Base-by-base conservation (phyloP, 2,797 vertebrate genomes). In the Coregonus ussuriensis region DNA sequence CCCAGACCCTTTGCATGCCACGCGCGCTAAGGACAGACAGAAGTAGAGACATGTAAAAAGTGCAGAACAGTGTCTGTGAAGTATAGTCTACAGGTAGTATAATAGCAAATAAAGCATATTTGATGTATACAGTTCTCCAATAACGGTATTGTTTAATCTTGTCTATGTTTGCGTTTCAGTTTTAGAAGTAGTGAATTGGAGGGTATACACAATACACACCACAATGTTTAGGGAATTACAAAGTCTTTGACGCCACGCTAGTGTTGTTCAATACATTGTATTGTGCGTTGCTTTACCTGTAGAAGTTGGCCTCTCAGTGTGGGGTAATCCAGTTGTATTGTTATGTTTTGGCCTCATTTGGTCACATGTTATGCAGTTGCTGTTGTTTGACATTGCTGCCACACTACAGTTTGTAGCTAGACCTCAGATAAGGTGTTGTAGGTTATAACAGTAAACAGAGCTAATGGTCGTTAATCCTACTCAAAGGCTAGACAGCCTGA, bases 361-460 rank as follows among this genome's bases (percentile, higher is more conserved):
- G 66, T 68, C 66, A 59, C 56, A 59, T 59, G 18, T 6, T 59
- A 59, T 47, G 41, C 54, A 56, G 54, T 56, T 4, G 54, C 21
- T 68, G 3, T 41, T 70, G 33, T 47, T 70, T 6, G 33, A 21
- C 18, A 21, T 41, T n/a, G 37, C 25, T 29, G 41, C 13, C n/a
- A 52, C n/a, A 31, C 16, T 11, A 16, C 66, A 33, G 66, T 14
- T 7, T 33, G 18, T 47, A 47, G 41, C 21, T 2, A 7, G 13
- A 21, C 41, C 47, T 25, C 6, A 29, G 21, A 71, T 15, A 13
- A 52, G 18, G n/a, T 69, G 68, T 71, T 71, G 41, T 62, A 13
- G 67, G 75, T 56, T 31, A 63, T 63, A 62, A 77, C 70, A 21
- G 75, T 71, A 71, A 77, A 77, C 53, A 77, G 53, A 37, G 75